A percentile compares a stretch with the other conserved stretches of the same genome.
Evolutionary conservation across 1,140 invertebrate species (phyloP).

Genomic region (Stenopsyche tienmushanensis): DNA sequence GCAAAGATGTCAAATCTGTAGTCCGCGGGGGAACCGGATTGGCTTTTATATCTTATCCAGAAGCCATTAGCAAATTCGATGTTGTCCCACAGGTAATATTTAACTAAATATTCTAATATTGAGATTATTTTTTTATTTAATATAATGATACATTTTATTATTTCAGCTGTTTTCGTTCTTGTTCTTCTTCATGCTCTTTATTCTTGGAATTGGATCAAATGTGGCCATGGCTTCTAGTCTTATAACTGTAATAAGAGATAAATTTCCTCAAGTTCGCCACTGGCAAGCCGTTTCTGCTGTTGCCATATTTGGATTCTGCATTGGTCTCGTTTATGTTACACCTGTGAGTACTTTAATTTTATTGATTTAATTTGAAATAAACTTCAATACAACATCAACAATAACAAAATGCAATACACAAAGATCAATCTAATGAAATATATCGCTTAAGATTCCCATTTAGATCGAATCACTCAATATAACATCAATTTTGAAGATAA

Average conservation of each 20-base stretch:
- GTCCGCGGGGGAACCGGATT: constrained; percentile 69
- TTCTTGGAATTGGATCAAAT: constrained; percentile 75
- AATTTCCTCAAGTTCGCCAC: constrained; percentile 57
- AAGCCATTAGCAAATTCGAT: constrained; percentile 81
- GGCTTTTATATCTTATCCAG: constrained; percentile 86
- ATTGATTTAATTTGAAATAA: not conserved
- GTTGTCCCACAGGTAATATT: constrained; percentile 67
- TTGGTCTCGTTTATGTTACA: constrained; percentile 73
- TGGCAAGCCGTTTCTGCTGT: constrained; percentile 53
- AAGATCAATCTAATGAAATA: no score
- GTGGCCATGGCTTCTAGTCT: constrained; percentile 67
- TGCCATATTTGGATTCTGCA: constrained; percentile 62
- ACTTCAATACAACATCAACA: not conserved
- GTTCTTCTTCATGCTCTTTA: constrained; percentile 87
- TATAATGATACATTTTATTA: constrained; percentile 4
- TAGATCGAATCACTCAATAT: no score
- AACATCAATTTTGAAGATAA: no score
- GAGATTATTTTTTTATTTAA: not conserved
- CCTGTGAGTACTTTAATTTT: constrained; percentile 61
- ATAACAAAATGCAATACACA: not conserved
- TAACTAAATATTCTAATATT: not conserved
- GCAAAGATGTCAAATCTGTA: constrained; percentile 53
- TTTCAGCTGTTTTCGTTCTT: constrained; percentile 78
- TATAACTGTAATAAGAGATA: constrained; percentile 69
- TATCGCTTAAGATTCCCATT: no score